Percentiles rank a stretch among this genome's conserved stretches.
Evolutionary conservation across 2,113 vertebrate species (phyloP).

Genomic region (Elanus axillaris): DNA sequence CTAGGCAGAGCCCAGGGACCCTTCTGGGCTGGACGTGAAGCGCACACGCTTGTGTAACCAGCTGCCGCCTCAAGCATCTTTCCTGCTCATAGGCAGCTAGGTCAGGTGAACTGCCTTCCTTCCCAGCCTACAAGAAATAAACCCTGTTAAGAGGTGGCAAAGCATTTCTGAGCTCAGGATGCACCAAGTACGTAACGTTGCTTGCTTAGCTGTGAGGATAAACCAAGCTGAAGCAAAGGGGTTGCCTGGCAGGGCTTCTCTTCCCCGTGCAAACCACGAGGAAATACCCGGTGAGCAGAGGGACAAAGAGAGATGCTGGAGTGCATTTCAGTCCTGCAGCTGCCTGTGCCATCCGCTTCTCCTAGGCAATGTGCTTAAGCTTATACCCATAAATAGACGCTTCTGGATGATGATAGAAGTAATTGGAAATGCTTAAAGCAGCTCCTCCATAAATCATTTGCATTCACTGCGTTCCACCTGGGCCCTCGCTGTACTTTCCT

Average conservation of each 20-base stretch:
- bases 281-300: not conserved
- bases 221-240: not conserved
- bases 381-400: not conserved
- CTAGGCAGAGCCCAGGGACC: not conserved
- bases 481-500: not conserved
- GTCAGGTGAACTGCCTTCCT: not conserved
- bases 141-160: not conserved
- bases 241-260: not conserved
- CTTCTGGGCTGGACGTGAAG: not conserved
- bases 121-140: not conserved
- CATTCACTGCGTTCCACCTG: slow-evolving; percentile 20
- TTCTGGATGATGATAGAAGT: not conserved
- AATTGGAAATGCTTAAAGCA: slow-evolving; percentile 28
- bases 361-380: not conserved
- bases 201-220: not conserved
- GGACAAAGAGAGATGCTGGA: not conserved
- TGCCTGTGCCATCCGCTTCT: not conserved
- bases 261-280: not conserved
- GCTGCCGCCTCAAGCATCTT: not conserved
- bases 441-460: slow-evolving; percentile 35
- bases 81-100: not conserved
- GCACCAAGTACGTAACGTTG: not conserved
- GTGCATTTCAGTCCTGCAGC: not conserved
- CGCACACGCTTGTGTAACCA: not conserved
- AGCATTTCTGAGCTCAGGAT: not conserved